phyloP scores from a whole-genome alignment of 2,113 vertebrate genomes.

The Suncus etruscus region DNA sequence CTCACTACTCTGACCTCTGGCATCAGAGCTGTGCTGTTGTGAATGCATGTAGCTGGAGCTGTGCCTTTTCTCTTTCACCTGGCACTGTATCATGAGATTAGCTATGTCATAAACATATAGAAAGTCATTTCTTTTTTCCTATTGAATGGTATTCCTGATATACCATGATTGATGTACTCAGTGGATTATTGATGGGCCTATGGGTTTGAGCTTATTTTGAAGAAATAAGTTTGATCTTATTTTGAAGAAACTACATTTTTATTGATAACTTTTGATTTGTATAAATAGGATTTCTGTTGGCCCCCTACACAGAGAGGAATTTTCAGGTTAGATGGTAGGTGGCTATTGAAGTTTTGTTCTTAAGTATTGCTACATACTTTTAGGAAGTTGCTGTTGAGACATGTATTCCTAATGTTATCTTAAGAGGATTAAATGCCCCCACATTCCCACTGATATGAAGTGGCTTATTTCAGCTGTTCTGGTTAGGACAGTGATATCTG shows the following conservation, averaged over 20 bases:
- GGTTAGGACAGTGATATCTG: neutral
- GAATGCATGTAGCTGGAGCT: neutral
- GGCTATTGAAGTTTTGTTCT: neutral
- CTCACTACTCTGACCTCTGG: neutral
- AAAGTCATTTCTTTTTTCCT: conserved; percentile 2
- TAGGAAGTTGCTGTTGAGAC: neutral
- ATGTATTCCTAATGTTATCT: neutral
- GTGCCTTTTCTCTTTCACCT: neutral
- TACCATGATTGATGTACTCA: neutral
- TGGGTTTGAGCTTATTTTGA: neutral
- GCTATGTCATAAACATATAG: neutral
- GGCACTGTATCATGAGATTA: neutral
- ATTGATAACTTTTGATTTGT: neutral
- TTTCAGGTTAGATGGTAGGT: no score
- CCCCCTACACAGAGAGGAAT: neutral
- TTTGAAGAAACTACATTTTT: neutral
- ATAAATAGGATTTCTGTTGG: neutral
- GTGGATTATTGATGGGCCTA: conserved; percentile 6
- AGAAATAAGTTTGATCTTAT: neutral
- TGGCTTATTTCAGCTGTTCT: conserved; percentile 13
- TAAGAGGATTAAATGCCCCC: neutral
- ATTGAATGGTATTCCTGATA: neutral
- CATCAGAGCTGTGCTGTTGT: neutral
- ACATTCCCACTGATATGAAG: neutral
- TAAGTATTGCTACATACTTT: neutral